phyloP scores from a whole-genome alignment of 2,888 invertebrate genomes.

The Limnephilus marmoratus region DNA sequence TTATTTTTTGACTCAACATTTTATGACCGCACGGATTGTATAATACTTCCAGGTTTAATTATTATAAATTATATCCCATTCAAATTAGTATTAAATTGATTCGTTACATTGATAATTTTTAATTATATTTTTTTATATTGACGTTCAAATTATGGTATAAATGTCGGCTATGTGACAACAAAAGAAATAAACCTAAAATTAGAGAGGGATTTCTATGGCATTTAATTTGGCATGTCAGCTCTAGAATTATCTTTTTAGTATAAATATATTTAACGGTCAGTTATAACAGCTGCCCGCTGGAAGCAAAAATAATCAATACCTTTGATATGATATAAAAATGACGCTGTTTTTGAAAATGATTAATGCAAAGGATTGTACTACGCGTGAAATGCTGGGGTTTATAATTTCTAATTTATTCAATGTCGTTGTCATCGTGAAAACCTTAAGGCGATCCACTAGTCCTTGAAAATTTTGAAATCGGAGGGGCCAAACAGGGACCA shows the following conservation, averaged over 20 bases:
- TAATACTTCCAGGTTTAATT: not conserved
- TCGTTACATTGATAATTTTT: not conserved
- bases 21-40: not conserved
- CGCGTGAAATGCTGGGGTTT: not conserved
- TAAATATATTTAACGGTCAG: no score
- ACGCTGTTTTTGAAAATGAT: not conserved
- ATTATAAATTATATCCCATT: not conserved
- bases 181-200: not conserved
- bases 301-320: no score
- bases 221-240: not conserved
- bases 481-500: no score
- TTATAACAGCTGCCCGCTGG: not conserved
- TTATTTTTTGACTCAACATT: not conserved
- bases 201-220: not conserved
- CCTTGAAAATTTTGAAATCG: no score
- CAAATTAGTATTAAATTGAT: not conserved
- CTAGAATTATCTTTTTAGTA: not conserved
- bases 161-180: not conserved
- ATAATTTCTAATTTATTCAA: not conserved
- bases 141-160: not conserved
- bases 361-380: not conserved
- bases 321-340: no score
- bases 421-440: not conserved
- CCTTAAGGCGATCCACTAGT: not conserved
- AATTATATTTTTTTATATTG: not conserved